Conservation (phyloP, 2,113 vertebrate genomes). For the Tachycineta bicolor region DNA sequence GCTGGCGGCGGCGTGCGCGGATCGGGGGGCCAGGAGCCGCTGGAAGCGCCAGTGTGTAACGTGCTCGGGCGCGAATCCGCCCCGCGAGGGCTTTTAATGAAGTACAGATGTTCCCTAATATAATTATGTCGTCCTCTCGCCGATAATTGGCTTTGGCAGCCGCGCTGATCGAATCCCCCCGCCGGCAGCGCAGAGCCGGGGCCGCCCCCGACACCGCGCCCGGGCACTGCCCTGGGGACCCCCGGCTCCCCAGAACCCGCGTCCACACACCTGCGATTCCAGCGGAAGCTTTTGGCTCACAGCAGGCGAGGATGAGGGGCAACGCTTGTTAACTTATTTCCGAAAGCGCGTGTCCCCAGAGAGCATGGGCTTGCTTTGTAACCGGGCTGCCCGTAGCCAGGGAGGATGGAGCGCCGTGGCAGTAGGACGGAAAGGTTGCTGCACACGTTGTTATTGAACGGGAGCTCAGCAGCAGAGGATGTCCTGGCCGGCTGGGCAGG, state of each 20-base stretch:
- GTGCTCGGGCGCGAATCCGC: neutral
- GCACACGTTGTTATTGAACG: accelerated
- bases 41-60: neutral
- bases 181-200: neutral
- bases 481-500: neutral
- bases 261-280: accelerated
- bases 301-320: neutral
- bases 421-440: neutral
- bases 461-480: neutral
- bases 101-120: conserved; percentile 32
- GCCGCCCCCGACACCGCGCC: neutral
- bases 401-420: neutral
- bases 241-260: accelerated
- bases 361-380: neutral
- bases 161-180: neutral
- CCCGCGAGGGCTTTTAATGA: conserved; percentile 26
- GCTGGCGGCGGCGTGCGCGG: neutral
- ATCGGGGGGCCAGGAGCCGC: neutral
- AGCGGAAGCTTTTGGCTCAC: accelerated
- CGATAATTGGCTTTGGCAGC: conserved; percentile 12
- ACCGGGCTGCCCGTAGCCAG: neutral
- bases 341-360: neutral
- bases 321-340: neutral
- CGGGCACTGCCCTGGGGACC: neutral
- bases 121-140: neutral